Base-by-base conservation (phyloP, 2,888 invertebrate genomes). In the Apomyelois bistriatella region DNA sequence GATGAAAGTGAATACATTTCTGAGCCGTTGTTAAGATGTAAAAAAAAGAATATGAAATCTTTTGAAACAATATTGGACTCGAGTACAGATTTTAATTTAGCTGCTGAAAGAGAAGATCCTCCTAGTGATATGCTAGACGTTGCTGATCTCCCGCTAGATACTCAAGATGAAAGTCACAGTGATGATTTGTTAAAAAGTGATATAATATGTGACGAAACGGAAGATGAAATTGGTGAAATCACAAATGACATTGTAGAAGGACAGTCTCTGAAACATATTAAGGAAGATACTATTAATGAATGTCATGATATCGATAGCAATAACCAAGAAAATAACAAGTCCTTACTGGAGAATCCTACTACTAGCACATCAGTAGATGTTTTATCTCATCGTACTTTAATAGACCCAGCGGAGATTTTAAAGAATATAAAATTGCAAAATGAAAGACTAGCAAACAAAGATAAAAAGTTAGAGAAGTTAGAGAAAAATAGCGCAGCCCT, bases 1-100 rank as follows among this genome's bases (percentile, higher is more conserved):
- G 87, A 89, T 59, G 90, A 90, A 69, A 84, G 90, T 79, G 77
- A 92, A 69, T 82, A 81, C 59, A 71, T 81, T 6, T 70, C 79
- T 4, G 82, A 84, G 57, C 71, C 79, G 28, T 67, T 75, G 22
- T 56, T 72, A 6, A 78, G 82, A 57, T 79, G 74, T 57, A 88
- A 82, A 61, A 89, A 82, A 64, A 87, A 85, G 57, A 55, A 74
- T 4, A 86, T 86, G 56, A 87, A 87, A 62, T 77, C 86, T 9
- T 79, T 82, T 60, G 87, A 89, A 65, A 77, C 80, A 15, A 72
- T 80, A 37, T 58, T 82, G 28, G 89, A 88, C 61, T 87, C 88
- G 10, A 83, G 91, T 67, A 72, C 87, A 59, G 85, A 88, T 65
- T 72, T 81, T 17, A 85, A 88, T 68, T 74, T 82, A 61, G 77